phyloP scores from a whole-genome alignment of 2,113 vertebrate genomes.

The Gracilinanus agilis region DNA sequence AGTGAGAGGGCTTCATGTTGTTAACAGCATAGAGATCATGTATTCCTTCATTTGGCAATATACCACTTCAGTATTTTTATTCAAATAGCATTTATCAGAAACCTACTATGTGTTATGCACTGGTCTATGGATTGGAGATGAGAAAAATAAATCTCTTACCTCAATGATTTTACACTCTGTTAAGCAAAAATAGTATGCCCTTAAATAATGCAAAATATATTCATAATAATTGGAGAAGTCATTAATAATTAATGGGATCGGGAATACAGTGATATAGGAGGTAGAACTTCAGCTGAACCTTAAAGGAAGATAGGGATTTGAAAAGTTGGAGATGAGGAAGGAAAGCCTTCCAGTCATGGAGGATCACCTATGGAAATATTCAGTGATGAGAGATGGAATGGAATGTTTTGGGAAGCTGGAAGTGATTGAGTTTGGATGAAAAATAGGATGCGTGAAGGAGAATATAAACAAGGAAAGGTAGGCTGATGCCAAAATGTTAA shows the following conservation, averaged over 20 bases:
- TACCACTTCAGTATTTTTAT: background rate
- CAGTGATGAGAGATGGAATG: background rate
- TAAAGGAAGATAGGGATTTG: background rate
- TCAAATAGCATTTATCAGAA: background rate
- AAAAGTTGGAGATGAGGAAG: too few species aligned
- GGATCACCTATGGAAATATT: background rate
- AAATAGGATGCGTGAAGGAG: background rate
- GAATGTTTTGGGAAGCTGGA: background rate
- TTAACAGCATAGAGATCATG: conserved; percentile 22
- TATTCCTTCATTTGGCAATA: conserved; percentile 1
- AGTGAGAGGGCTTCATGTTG: background rate
- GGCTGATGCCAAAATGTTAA: background rate
- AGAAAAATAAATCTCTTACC: background rate
- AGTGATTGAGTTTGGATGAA: background rate
- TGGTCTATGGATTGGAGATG: background rate
- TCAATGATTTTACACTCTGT: background rate
- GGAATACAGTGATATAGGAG: background rate
- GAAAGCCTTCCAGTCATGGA: background rate
- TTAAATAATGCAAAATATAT: background rate
- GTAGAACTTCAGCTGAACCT: background rate
- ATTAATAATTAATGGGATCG: background rate
- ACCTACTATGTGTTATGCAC: background rate
- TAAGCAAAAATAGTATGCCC: background rate
- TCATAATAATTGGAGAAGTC: background rate
- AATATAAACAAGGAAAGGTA: background rate